These are phyloP conservation scores for Characodon lateralis DNA, from an alignment of 2,797 vertebrate species.

Conservation along the genomic window DNA sequence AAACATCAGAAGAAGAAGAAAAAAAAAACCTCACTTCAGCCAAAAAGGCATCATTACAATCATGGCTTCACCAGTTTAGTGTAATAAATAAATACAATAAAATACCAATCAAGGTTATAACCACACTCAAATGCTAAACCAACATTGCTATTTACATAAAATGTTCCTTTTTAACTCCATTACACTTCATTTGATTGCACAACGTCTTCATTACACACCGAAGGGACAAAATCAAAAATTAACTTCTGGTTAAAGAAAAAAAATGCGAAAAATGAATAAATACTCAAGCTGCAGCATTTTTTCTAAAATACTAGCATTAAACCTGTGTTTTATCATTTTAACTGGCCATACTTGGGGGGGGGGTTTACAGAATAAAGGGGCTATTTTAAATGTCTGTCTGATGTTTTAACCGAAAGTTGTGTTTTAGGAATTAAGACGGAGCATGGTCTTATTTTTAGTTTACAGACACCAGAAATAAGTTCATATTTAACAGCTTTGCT, in stretches of 20 bases:
- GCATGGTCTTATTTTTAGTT: slow-evolving; percentile 1
- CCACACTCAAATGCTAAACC: slow-evolving; percentile 15
- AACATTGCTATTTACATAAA: slow-evolving; percentile 19
- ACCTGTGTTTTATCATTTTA: background rate
- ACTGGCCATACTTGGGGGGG: background rate
- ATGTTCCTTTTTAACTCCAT: slow-evolving; percentile 7
- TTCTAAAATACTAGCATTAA: background rate
- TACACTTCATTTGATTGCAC: slow-evolving; percentile 7
- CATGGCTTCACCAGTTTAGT: slow-evolving; percentile 27
- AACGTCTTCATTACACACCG: slow-evolving; percentile 5
- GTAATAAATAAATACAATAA: slow-evolving; percentile 57
- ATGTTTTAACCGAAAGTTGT: background rate
- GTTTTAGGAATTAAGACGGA: background rate
- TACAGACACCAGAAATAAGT: slow-evolving; percentile 17
- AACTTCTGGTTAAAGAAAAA: background rate
- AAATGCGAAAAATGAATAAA: background rate
- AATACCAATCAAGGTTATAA: slow-evolving; percentile 20
- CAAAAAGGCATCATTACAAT: slow-evolving; percentile 30
- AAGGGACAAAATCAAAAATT: slow-evolving; percentile 14
- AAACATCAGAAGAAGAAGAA: slow-evolving; percentile 15
- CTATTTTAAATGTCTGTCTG: background rate
- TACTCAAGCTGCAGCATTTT: background rate
- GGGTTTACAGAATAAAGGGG: background rate
- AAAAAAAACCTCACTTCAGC: slow-evolving; percentile 10
- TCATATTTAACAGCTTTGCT: background rate